Percentiles rank a stretch among this genome's conserved stretches.
These are phyloP conservation scores for Rhopalosiphum maidis DNA, from an alignment of 1,140 invertebrate genomes.

Conservation along the genomic window DNA sequence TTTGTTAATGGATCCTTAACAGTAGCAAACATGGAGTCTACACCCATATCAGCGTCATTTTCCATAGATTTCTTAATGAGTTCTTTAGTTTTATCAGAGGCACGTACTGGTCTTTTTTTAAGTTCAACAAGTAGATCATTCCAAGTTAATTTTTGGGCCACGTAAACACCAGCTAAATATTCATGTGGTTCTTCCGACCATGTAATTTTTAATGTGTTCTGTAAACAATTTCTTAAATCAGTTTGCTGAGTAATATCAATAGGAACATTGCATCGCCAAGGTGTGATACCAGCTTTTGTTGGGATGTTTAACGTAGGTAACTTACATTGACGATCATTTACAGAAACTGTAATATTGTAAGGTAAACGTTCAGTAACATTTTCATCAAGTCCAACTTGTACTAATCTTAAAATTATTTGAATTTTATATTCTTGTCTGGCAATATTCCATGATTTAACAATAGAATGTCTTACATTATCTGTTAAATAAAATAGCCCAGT, in stretches of 20 bases:
- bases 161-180: conserved; percentile 39
- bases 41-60: conserved; percentile 32
- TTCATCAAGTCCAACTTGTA: conserved; percentile 15
- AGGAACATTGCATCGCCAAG: conserved; percentile 50
- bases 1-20: conserved; percentile 86
- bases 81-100: conserved; percentile 32
- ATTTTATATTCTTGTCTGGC: conserved; percentile 50
- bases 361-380: conserved; percentile 47
- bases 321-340: conserved; percentile 41
- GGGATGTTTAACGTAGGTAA: conserved; percentile 51
- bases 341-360: conserved; percentile 35
- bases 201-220: conserved; percentile 44
- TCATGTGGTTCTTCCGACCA: conserved; percentile 46
- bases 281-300: conserved; percentile 42
- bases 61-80: conserved; percentile 36
- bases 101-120: conserved; percentile 26
- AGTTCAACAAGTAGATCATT: conserved; percentile 37
- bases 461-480: conserved; percentile 37
- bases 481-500: conserved; percentile 39
- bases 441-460: conserved; percentile 49
- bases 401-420: conserved; percentile 46
- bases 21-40: conserved; percentile 42
- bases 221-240: conserved; percentile 47
- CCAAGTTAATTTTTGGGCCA: conserved; percentile 39
- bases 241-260: conserved; percentile 44